Evolutionary conservation across 1,140 invertebrate species (phyloP).

Genomic region (Apis florea): DNA sequence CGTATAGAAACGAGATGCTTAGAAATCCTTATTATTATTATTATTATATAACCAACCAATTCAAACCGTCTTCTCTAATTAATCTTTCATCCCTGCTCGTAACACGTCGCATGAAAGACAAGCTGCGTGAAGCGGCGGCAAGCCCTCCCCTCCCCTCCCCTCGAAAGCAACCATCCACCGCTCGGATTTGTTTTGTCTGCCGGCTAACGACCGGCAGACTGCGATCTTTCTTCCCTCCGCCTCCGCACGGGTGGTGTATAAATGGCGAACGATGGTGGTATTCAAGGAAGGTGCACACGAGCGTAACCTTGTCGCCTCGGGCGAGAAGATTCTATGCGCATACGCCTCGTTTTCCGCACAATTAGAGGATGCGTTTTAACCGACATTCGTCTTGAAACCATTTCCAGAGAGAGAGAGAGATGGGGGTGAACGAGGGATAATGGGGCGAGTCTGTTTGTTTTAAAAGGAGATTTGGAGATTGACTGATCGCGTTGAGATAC

Average conservation of each 20-base stretch:
- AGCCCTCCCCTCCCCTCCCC: too few species aligned
- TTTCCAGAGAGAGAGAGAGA: not conserved
- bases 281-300: conserved; percentile 16
- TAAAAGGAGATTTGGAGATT: too few species aligned
- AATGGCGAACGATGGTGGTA: conserved; percentile 16
- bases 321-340: not conserved
- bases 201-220: conserved; percentile 34
- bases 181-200: conserved; percentile 31
- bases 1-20: not conserved
- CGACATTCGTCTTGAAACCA: conserved; percentile 29
- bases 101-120: not conserved
- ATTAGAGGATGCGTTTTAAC: conserved; percentile 51
- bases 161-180: not conserved
- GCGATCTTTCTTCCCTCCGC: not conserved
- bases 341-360: conserved; percentile 49
- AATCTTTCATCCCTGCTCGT: not conserved
- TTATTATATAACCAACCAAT: conserved; percentile 6
- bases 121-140: not conserved
- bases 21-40: not conserved
- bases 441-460: too few species aligned
- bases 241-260: not conserved
- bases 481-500: too few species aligned
- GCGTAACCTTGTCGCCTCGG: conserved; percentile 23
- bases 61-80: conserved; percentile 20
- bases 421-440: too few species aligned